Percentiles rank a stretch among this genome's conserved stretches.
Evolutionary conservation across 2,888 invertebrate genomes (phyloP).

Genomic region (Lypha dubia): DNA sequence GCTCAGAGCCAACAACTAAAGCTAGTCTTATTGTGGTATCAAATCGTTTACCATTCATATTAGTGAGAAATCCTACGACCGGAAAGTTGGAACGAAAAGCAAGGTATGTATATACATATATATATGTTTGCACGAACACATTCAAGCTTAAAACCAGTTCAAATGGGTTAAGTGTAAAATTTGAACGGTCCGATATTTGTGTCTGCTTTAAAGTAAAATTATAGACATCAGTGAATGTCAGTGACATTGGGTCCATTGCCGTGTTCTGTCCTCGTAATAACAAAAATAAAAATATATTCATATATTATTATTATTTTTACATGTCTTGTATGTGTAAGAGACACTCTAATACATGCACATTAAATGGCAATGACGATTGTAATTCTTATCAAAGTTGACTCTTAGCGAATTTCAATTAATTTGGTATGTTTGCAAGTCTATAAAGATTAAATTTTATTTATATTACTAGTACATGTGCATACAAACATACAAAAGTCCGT

Average conservation of each 20-base stretch:
- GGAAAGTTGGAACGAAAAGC: slow-evolving; percentile 91
- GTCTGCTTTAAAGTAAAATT: slow-evolving; percentile 7
- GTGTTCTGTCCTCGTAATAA: slow-evolving; percentile 57
- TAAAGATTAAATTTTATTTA: slow-evolving; percentile 45
- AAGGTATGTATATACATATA: slow-evolving; percentile 90
- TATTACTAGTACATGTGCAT: not conserved
- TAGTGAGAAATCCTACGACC: slow-evolving; percentile 89
- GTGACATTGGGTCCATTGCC: slow-evolving; percentile 71
- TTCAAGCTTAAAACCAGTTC: slow-evolving; percentile 20
- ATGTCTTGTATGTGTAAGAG: slow-evolving; percentile 12
- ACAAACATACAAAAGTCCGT: not conserved
- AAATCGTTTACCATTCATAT: slow-evolving; percentile 94
- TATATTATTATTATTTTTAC: slow-evolving; percentile 21
- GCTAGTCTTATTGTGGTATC: slow-evolving; percentile 95
- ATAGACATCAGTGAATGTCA: slow-evolving; percentile 57
- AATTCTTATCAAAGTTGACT: slow-evolving; percentile 64
- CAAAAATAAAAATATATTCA: no score
- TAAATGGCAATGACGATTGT: slow-evolving; percentile 38
- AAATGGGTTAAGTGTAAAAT: slow-evolving; percentile 28
- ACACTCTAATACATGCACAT: slow-evolving; percentile 35
- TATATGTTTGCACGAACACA: no score
- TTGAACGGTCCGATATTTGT: not conserved
- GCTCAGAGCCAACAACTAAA: slow-evolving; percentile 82
- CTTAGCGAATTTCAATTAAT: slow-evolving; percentile 45
- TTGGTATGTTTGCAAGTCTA: slow-evolving; percentile 41